Evolutionary conservation across 2,888 invertebrate genomes (phyloP), one percentile per base, ranked within the genome.

Genomic region (Nomada ferruginata): DNA sequence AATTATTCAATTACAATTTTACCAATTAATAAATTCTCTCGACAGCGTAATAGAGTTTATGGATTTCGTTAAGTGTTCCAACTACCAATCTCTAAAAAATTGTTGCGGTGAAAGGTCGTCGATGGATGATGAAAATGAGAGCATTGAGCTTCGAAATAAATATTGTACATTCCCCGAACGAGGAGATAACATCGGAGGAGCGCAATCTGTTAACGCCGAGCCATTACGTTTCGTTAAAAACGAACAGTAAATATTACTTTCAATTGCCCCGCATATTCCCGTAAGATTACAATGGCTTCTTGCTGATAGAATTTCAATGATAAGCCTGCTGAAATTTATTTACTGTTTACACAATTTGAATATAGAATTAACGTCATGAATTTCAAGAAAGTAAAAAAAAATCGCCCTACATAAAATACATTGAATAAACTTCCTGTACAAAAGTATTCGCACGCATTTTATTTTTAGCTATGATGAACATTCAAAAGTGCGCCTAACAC

Each of bases 1-100:
- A 20, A 61, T 59, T 44, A 52, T 52, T 50, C n/a, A 44, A 72
- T 57, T 57, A 47, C 53, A 23, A 65, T 52, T 20, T 20, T 15
- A 74, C 63, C 36, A 50, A 61, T 61, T 53, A 59, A 36, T n/a
- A 11, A 47, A 69, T 29, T 68, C 71, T 57, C 20, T 53, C 50
- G 11, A 23, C 10, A 72, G 55, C 47, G 50, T 61, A 44, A 36
- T 52, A 18, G 61, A 76, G 60, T 85, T 64, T 60, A 87, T 86
- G 83, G 85, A 86, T 69, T 81, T 79, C 20, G 18, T 79, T 57
- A 86, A 75, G 44, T 81, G 87, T 47, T 64, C 80, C 29, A 76
- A 83, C 29, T 77, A 74, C 60, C 61, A 36, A 47, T 64, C 60
- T 20, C 63, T 73, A 63, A 79, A 76, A 23, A 74, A 26, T 59